Evolutionary conservation across 2,888 invertebrate species (phyloP), one percentile per base, ranked within the genome.

Genomic region (Hydraecia micacea): DNA sequence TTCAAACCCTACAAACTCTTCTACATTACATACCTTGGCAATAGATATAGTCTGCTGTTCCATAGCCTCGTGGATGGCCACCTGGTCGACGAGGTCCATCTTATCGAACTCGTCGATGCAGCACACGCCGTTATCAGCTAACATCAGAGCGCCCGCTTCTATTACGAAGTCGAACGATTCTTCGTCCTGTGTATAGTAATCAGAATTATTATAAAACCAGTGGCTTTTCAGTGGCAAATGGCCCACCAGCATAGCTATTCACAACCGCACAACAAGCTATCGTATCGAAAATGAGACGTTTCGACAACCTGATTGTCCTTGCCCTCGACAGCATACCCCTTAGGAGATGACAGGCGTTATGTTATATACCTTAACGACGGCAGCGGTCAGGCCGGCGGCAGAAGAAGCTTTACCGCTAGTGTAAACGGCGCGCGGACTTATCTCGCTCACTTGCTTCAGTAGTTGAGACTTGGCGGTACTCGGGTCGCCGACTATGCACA

Each of bases 91-190:
- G 0, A 97, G 97, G 94, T 99, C 99, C 99, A 99, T 99, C 97
- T 99, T 99, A 95, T 99, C 99, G 95, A 99, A 99, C 96, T 99
- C 99, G 92, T 99, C 99, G 90, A 99, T 99, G 93, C 99, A 99
- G 91, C 99, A 99, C 69, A 99, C 98, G 9, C 99, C 99, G 93
- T 99, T 99, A 95, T 99, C 99, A 0, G 99, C 99, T 91, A 99
- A 97, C 99, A 99, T 99, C 52, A 99, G 96, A 0, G 99, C 99
- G n/a, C 99, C 99, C 13, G 99, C 99, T 97, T 99, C 99, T 84
- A 99, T 99, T 15, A 99, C 99, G 96, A 99, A 99, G 96, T 99
- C 99, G 85, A 98, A 98, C 0, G 99, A 99, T 94, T 99, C 99
- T 94, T 99, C 99, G 93, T 99, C 99, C 92, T 97, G 39, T 63